Evolutionary conservation across 2,888 invertebrate genomes (phyloP).

Genomic region (Synergus umbraculus): DNA sequence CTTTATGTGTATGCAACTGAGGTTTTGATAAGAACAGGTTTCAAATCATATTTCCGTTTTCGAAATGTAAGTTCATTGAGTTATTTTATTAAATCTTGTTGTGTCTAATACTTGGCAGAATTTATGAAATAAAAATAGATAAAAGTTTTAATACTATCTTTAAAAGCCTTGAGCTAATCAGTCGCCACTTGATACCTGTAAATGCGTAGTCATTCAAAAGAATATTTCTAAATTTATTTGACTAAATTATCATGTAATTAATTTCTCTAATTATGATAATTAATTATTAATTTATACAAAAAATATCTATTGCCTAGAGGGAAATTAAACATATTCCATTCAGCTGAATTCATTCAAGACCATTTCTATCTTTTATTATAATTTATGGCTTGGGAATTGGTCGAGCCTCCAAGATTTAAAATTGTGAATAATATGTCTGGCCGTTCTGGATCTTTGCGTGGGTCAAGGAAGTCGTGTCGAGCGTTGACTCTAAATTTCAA

Average conservation of each 20-base stretch:
- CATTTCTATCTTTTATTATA: neutral
- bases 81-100: neutral
- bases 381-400: neutral
- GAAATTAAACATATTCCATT: neutral
- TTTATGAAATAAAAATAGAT: neutral
- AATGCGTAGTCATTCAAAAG: neutral
- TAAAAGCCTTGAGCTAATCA: neutral
- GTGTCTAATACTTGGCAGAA: neutral
- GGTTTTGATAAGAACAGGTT: neutral
- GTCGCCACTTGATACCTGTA: neutral
- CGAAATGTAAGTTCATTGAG: neutral
- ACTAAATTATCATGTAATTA: too few species aligned
- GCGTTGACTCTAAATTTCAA: neutral
- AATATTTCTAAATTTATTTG: too few species aligned
- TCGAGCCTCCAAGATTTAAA: constrained; percentile 1
- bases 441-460: neutral
- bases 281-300: neutral
- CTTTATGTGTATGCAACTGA: neutral
- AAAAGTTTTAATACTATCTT: neutral
- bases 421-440: neutral
- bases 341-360: neutral
- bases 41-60: neutral
- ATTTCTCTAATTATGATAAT: too few species aligned
- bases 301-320: neutral
- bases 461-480: neutral